Base-by-base conservation (phyloP, 2,888 invertebrate genomes). In the Eupithecia insigniata region DNA sequence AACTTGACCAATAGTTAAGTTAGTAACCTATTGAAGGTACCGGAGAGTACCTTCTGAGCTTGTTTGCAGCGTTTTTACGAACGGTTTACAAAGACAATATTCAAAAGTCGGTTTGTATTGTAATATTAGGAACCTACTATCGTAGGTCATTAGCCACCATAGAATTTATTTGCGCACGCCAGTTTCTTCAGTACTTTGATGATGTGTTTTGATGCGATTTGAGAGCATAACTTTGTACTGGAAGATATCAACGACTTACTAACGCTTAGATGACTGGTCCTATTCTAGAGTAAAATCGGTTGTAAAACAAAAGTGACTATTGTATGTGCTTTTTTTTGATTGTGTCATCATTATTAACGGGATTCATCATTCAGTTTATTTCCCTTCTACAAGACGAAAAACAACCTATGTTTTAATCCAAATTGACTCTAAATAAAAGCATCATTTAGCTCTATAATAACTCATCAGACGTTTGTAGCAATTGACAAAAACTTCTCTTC, bases 1-100 rank as follows among this genome's bases (percentile, higher is more conserved):
- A 70, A 70, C 66, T 70, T 39, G 67, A 43, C 64, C 26, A 3
- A 12, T 26, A 22, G 12, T n/a, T n/a, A n/a, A n/a, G n/a, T n/a
- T n/a, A n/a, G n/a, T n/a, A n/a, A n/a, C n/a, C n/a, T n/a, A n/a
- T n/a, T n/a, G n/a, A n/a, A n/a, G n/a, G n/a, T n/a, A n/a, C n/a
- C n/a, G n/a, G n/a, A n/a, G n/a, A n/a, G 43, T 39, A 30, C 34
- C 8, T 14, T 14, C 14, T 51, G 22, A 18, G n/a, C 8, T 46
- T n/a, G 51, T 22, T 51, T 1, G 51, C 22, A 51, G 22, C 5
- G 12, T 55, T 55, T n/a, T 55, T 12, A 22, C 26, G 46, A 51
- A 10, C n/a, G 46, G n/a, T n/a, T n/a, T 46, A 46, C n/a, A 46
- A n/a, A 46, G 46, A 46, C n/a, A n/a, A 46, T n/a, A 34, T 34